Evolutionary conservation across 2,888 invertebrate genomes (phyloP).

Genomic region (Augochlorella aurata): DNA sequence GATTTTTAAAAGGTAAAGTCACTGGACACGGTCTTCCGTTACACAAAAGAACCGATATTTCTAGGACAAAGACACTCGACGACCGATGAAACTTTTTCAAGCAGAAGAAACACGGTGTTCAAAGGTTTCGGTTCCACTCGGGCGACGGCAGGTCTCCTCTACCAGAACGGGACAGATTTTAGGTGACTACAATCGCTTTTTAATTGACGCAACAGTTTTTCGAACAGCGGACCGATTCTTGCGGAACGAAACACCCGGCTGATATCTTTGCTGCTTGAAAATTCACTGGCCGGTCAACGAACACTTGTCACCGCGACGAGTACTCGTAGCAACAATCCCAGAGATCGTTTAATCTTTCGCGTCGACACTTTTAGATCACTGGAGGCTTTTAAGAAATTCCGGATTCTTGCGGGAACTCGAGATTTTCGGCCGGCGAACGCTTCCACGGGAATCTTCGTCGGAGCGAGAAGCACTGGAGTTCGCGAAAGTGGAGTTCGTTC

Average conservation of each 20-base stretch:
- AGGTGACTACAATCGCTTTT: background rate
- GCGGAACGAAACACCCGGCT: background rate
- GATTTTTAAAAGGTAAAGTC: background rate
- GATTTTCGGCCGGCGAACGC: too few species aligned
- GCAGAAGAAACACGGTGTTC: slow-evolving; percentile 1
- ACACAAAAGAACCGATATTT: background rate
- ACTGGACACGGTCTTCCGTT: background rate
- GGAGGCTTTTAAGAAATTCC: background rate
- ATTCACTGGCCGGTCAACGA: background rate
- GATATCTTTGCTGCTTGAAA: too few species aligned
- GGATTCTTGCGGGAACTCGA: too few species aligned
- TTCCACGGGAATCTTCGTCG: background rate
- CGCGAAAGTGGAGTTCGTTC: background rate
- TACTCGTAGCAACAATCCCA: background rate
- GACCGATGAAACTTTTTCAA: slow-evolving; percentile 3
- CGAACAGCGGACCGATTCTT: background rate
- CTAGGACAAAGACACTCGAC: slow-evolving; percentile 6
- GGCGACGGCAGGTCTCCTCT: background rate
- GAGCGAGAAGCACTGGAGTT: background rate
- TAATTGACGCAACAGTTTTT: background rate
- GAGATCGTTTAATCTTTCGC: background rate
- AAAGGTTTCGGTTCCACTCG: background rate
- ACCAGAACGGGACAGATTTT: background rate
- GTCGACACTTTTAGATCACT: background rate
- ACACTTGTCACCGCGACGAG: background rate